Evolutionary conservation across 2,888 invertebrate species (phyloP).

Genomic region (Allophyes oxyacanthae): DNA sequence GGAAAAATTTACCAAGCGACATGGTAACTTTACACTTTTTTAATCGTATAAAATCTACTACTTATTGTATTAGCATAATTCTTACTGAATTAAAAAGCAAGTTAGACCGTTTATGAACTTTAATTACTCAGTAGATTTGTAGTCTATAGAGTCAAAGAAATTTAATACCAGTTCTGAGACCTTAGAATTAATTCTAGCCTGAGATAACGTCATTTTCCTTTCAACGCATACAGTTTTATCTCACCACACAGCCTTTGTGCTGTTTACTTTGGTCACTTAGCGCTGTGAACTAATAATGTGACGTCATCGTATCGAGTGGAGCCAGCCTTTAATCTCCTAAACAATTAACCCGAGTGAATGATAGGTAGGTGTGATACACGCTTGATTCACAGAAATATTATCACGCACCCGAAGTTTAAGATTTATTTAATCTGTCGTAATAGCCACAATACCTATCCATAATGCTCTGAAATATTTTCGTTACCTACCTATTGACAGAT

Average conservation of each 20-base stretch:
- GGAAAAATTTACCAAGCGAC: no score
- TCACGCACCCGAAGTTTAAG: conserved; percentile 12
- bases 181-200: conserved; percentile 30
- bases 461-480: conserved; percentile 2
- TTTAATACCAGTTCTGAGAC: conserved; percentile 26
- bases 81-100: no score
- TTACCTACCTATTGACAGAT: conserved; percentile 11
- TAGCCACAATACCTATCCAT: conserved; percentile 6
- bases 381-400: conserved; percentile 54
- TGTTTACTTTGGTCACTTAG: conserved; percentile 66
- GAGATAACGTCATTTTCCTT: conserved; percentile 36
- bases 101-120: no score
- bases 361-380: conserved; percentile 42
- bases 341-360: conserved; percentile 56
- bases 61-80: no score
- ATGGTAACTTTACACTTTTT: no score
- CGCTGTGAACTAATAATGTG: conserved; percentile 60
- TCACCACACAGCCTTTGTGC: conserved; percentile 54
- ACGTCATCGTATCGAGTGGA: conserved; percentile 57
- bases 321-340: conserved; percentile 50
- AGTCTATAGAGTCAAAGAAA: no score
- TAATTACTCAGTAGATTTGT: no score
- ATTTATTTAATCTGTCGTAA: conserved; percentile 21
- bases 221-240: conserved; percentile 37
- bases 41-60: no score